Evolutionary conservation across 2,113 vertebrate species (phyloP).

Genomic region (Forbesichthys papilliferus): DNA sequence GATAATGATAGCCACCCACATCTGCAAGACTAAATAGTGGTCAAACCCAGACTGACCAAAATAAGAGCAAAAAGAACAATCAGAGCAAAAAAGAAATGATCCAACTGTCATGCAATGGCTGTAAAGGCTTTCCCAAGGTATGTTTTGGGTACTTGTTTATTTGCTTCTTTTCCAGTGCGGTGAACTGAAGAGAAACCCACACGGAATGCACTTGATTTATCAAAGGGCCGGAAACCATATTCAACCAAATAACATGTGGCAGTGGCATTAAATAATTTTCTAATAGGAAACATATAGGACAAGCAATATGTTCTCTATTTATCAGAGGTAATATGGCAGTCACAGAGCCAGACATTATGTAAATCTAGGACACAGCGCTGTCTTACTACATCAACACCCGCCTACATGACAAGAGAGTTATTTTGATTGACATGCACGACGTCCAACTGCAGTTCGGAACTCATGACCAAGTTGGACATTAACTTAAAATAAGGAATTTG

Average conservation of each 20-base stretch:
- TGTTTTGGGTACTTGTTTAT: conserved; percentile 27
- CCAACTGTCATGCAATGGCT: conserved; percentile 24
- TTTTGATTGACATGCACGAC: too few species aligned
- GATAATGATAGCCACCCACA: conserved; percentile 61
- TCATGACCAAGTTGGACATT: too few species aligned
- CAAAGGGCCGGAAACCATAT: conserved; percentile 22
- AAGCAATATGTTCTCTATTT: too few species aligned
- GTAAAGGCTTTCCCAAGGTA: conserved; percentile 30
- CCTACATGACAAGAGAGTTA: too few species aligned
- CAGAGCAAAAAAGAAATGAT: conserved; percentile 29
- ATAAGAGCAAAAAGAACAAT: conserved; percentile 45
- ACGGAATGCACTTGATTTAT: conserved; percentile 45
- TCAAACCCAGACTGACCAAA: conserved; percentile 40
- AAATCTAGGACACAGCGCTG: too few species aligned
- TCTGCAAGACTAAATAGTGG: conserved; percentile 48
- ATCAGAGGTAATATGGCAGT: too few species aligned
- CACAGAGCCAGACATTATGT: too few species aligned
- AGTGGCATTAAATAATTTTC: too few species aligned
- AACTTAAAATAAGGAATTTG: too few species aligned
- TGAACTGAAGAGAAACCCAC: conserved; percentile 35
- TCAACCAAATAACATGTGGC: neutral
- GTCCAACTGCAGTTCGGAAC: too few species aligned
- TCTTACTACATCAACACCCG: too few species aligned
- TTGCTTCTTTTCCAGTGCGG: conserved; percentile 35
- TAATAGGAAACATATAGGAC: too few species aligned